These are phyloP conservation scores for Sanderia malayensis DNA, from an alignment of 30 jellyfish, hydroid and myxozoan species.

Conservation along the genomic window DNA sequence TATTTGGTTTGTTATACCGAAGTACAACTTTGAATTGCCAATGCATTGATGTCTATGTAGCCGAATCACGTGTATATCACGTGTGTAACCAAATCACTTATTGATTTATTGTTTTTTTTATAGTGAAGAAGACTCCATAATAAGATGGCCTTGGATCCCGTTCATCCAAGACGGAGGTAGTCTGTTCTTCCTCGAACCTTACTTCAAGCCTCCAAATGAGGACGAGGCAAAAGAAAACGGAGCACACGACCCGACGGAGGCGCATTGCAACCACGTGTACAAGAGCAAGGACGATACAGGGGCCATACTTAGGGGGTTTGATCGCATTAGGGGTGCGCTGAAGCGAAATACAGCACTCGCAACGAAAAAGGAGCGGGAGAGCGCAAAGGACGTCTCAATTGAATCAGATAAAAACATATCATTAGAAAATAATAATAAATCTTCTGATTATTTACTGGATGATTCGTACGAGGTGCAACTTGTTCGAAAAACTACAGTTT, in stretches of 20 bases:
- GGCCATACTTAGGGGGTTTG: slow-evolving; percentile 48
- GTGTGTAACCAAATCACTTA: no score
- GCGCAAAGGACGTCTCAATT: not conserved
- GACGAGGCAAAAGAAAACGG: slow-evolving; percentile 24
- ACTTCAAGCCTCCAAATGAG: slow-evolving; percentile 23
- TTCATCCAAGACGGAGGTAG: slow-evolving; percentile 75
- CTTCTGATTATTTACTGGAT: not conserved
- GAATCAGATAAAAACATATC: slow-evolving; percentile 3
- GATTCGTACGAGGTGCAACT: slow-evolving; percentile 24
- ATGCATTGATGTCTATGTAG: no score
- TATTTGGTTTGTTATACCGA: no score
- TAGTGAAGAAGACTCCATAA: slow-evolving; percentile 51
- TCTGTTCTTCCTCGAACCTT: slow-evolving; percentile 66
- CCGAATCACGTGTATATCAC: no score
- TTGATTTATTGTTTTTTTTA: no score
- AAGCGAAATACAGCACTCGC: slow-evolving; percentile 56
- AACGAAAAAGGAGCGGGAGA: slow-evolving; percentile 37
- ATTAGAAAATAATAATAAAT: slow-evolving; percentile 12
- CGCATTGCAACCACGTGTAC: slow-evolving; percentile 5
- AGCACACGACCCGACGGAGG: slow-evolving; percentile 1
- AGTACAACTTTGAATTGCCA: no score
- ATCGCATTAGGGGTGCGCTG: slow-evolving; percentile 66
- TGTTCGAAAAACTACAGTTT: slow-evolving; percentile 40
- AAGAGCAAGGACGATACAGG: slow-evolving; percentile 54
- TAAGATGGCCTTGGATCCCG: slow-evolving; percentile 84